phyloP scores from a whole-genome alignment of 2,113 vertebrate species.

The Dasyprocta punctata region DNA sequence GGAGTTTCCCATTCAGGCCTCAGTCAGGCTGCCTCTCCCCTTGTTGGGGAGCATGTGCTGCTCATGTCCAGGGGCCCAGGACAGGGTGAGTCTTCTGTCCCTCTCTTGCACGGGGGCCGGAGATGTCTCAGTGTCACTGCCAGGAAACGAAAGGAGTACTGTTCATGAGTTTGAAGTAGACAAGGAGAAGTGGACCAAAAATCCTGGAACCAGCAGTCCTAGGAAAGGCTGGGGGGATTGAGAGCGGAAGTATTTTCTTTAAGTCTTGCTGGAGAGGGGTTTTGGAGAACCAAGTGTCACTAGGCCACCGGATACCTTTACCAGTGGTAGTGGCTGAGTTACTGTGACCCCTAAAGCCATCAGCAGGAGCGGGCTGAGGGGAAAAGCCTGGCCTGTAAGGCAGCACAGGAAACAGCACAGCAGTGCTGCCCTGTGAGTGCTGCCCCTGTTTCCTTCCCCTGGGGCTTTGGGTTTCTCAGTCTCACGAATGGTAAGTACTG shows the following conservation, averaged over 20 bases:
- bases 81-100: not conserved
- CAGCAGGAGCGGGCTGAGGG: not conserved
- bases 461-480: not conserved
- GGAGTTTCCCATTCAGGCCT: not conserved
- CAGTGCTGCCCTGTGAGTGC: not conserved
- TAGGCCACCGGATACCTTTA: not conserved
- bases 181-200: not conserved
- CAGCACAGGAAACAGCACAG: not conserved
- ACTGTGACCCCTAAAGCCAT: not conserved
- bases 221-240: not conserved
- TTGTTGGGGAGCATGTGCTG: not conserved
- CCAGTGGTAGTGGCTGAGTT: not conserved
- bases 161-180: not conserved
- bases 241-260: not conserved
- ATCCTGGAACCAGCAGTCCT: not conserved
- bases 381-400: too few relatives aligned
- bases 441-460: not conserved
- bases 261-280: not conserved
- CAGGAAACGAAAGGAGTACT: not conserved
- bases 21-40: not conserved
- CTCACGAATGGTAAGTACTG: not conserved
- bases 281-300: not conserved
- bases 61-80: not conserved
- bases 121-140: not conserved
- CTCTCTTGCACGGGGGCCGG: not conserved